phyloP scores from a whole-genome alignment of 2,888 invertebrate species.

The Habrosyne pyritoides region DNA sequence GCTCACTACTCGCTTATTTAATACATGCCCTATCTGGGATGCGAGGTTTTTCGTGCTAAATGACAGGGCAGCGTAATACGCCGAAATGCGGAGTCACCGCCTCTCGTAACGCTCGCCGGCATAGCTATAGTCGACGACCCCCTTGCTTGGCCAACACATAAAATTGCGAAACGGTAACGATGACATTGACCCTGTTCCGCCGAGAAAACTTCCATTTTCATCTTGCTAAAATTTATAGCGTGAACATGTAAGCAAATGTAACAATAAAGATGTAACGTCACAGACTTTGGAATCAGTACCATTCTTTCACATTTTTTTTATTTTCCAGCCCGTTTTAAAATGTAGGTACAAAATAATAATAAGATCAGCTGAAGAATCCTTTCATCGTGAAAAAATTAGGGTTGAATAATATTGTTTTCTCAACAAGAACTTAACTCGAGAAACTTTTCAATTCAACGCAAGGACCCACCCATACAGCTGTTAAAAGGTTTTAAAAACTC shows the following conservation, averaged over 20 bases:
- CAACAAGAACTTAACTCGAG: not conserved
- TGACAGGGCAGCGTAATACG: constrained; percentile 69
- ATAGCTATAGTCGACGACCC: constrained; percentile 31
- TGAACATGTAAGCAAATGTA: constrained; percentile 11
- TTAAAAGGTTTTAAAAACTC: too few relatives aligned
- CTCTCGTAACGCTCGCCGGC: constrained; percentile 41
- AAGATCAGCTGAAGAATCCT: not conserved
- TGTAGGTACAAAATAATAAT: not conserved
- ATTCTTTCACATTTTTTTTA: not conserved
- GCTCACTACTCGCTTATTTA: constrained; percentile 80
- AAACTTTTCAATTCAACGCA: not conserved
- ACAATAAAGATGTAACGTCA: constrained; percentile 6
- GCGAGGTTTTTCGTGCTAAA: constrained; percentile 78
- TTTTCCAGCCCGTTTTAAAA: not conserved
- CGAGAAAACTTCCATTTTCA: constrained; percentile 48
- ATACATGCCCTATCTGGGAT: constrained; percentile 78
- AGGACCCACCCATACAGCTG: not conserved
- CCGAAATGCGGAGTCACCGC: constrained; percentile 54
- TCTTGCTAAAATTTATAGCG: constrained; percentile 29
- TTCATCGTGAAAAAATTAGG: not conserved
- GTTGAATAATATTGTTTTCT: not conserved
- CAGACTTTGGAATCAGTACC: not conserved
- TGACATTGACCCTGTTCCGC: constrained; percentile 66
- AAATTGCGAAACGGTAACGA: constrained; percentile 39
- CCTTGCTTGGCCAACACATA: constrained; percentile 32